phyloP scores from a whole-genome alignment of 64 coral and sea anemone genomes.

The Dendrophyllia cribrosa region DNA sequence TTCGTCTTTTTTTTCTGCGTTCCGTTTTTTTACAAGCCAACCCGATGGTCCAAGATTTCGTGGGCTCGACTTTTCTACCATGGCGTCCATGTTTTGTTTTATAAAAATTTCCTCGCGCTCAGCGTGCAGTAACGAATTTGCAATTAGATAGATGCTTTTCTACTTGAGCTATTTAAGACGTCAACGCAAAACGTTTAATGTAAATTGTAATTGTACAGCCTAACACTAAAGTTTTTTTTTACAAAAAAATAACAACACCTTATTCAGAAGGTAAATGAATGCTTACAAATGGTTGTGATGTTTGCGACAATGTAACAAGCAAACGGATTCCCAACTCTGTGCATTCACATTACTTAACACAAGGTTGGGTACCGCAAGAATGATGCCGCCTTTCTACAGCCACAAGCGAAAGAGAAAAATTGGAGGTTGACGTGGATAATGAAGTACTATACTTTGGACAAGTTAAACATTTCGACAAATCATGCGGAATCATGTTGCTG shows the following conservation, averaged over 20 bases:
- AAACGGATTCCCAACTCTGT: background rate
- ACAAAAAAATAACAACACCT: background rate
- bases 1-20: background rate
- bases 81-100: background rate
- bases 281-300: background rate
- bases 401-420: no score
- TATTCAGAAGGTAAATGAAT: background rate
- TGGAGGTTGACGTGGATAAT: background rate
- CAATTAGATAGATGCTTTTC: slow-evolving; percentile 8
- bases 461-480: background rate
- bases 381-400: no score
- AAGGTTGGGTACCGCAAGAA: no score
- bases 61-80: background rate
- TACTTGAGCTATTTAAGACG: slow-evolving; percentile 35
- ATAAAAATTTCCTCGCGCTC: background rate
- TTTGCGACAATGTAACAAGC: background rate
- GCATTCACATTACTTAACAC: no score
- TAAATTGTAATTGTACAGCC: slow-evolving; percentile 8
- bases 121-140: background rate
- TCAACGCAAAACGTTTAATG: background rate
- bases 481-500: background rate
- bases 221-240: background rate
- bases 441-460: background rate
- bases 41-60: background rate
- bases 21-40: background rate